Evolutionary conservation across 2,888 invertebrate species (phyloP).

Genomic region (Prenolepis imparis): DNA sequence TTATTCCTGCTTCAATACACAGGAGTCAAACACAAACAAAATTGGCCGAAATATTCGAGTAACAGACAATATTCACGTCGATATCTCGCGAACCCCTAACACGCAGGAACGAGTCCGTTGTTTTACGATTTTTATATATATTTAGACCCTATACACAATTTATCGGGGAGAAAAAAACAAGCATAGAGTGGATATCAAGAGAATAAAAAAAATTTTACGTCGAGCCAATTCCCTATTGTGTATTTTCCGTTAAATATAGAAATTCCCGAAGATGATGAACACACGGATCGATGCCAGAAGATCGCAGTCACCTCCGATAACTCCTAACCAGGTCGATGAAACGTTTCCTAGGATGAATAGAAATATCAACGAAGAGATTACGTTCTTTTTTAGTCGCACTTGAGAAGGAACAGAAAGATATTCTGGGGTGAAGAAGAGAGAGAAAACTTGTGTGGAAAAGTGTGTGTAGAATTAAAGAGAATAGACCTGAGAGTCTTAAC

Average conservation of each 20-base stretch:
- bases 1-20: neutral
- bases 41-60: neutral
- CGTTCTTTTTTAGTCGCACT: conserved; percentile 14
- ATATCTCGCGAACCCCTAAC: conserved; percentile 18
- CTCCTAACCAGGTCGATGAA: conserved; percentile 31
- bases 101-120: conserved; percentile 40
- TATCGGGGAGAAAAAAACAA: neutral
- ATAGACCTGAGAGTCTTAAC: neutral
- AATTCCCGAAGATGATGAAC: conserved; percentile 14
- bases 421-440: neutral
- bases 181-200: neutral
- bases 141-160: neutral
- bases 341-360: conserved; percentile 13
- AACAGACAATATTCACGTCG: conserved; percentile 8
- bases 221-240: conserved; percentile 28
- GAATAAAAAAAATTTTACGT: conserved; percentile 17
- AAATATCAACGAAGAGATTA: neutral
- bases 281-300: conserved; percentile 25
- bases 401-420: neutral
- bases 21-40: neutral
- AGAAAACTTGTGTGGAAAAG: neutral
- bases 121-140: conserved; percentile 11
- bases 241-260: conserved; percentile 34
- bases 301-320: conserved; percentile 29
- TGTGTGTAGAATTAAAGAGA: neutral